These are phyloP conservation scores for Germaria angustata DNA, from an alignment of 2,888 invertebrate genomes.

Conservation along the genomic window DNA sequence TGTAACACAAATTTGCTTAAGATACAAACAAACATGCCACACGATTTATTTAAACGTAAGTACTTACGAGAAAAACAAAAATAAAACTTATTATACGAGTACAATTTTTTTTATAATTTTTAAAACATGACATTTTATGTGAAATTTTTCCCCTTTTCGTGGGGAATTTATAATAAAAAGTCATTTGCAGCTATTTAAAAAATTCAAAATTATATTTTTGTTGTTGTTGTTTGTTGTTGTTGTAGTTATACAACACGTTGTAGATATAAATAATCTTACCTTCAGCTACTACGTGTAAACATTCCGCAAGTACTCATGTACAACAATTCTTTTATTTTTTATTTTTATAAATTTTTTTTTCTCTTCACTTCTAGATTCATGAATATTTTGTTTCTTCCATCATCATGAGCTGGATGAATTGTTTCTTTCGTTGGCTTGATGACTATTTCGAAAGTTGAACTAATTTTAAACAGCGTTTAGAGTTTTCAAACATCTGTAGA, in stretches of 20 bases:
- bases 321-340: background rate
- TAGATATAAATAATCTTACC: constrained; percentile 28
- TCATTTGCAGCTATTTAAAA: constrained; percentile 54
- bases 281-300: constrained; percentile 36
- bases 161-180: constrained; percentile 37
- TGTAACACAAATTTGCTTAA: constrained; percentile 42
- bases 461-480: constrained; percentile 57
- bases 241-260: background rate
- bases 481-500: constrained; percentile 16
- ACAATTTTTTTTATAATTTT: background rate
- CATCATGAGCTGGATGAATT: constrained; percentile 4
- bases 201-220: constrained; percentile 36
- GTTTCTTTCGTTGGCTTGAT: constrained; percentile 5
- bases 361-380: background rate
- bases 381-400: background rate
- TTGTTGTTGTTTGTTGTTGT: no score
- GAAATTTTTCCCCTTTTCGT: constrained; percentile 28
- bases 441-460: constrained; percentile 55
- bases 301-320: constrained; percentile 48
- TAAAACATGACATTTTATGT: constrained; percentile 58
- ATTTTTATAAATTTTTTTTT: no score
- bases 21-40: background rate
- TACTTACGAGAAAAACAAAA: background rate
- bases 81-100: background rate
- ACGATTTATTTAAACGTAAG: constrained; percentile 6